These are phyloP conservation scores for Hyperoplus immaculatus DNA, from an alignment of 2,797 vertebrate genomes.

Conservation along the genomic window DNA sequence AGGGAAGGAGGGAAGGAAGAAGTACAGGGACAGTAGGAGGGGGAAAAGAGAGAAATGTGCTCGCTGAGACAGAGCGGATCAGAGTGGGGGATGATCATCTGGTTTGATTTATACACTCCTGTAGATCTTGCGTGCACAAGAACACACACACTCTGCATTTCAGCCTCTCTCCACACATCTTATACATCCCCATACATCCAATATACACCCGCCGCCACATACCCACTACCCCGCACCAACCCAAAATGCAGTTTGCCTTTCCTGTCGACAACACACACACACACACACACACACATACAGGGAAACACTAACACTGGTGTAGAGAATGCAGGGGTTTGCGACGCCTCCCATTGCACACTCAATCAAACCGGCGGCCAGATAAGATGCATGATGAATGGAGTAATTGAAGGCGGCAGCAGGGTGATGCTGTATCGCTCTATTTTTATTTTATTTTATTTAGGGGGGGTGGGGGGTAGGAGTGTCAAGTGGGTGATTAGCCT, in stretches of 20 bases:
- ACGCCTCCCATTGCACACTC: slow-evolving; percentile 69
- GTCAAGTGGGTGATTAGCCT: slow-evolving; percentile 79
- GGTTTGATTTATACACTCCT: slow-evolving; percentile 82
- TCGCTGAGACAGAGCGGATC: slow-evolving; percentile 66
- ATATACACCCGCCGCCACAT: slow-evolving; percentile 37
- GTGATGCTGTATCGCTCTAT: slow-evolving; percentile 76
- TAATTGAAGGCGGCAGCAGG: slow-evolving; percentile 79
- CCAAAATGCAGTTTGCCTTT: slow-evolving; percentile 70
- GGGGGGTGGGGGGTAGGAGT: slow-evolving; percentile 28
- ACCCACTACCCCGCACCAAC: slow-evolving; percentile 10
- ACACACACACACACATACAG: slow-evolving; percentile 44
- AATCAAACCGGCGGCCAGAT: slow-evolving; percentile 77
- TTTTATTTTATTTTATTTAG: slow-evolving; percentile 40
- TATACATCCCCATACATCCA: slow-evolving; percentile 59
- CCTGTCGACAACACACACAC: slow-evolving; percentile 58
- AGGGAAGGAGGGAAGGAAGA: slow-evolving; percentile 36
- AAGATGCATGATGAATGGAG: slow-evolving; percentile 84
- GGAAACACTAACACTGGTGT: slow-evolving; percentile 24
- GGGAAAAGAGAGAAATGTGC: slow-evolving; percentile 51
- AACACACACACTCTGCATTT: slow-evolving; percentile 21
- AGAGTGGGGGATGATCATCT: slow-evolving; percentile 70
- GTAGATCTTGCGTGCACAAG: slow-evolving; percentile 49
- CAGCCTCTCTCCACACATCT: slow-evolving; percentile 32
- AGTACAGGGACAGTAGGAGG: slow-evolving; percentile 61
- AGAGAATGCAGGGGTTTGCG: slow-evolving; percentile 61